phyloP scores from a whole-genome alignment of 1,140 invertebrate genomes.

The Drosophila navojoa region DNA sequence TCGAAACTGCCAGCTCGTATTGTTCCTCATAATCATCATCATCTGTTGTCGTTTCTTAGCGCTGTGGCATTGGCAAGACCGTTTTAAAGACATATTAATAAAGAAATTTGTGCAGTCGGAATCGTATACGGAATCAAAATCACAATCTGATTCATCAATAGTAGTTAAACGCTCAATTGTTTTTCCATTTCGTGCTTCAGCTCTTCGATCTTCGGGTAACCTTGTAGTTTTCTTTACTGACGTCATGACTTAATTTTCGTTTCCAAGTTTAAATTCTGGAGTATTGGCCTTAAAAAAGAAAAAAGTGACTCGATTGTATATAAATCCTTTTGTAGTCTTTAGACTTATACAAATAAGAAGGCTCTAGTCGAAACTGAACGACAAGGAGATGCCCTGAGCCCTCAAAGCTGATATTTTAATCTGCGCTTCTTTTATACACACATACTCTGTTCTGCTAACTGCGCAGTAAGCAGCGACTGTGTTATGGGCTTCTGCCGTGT shows the following conservation, averaged over 20 bases:
- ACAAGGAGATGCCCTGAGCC: too few species aligned
- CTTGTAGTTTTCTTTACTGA: not conserved
- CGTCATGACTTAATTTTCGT: not conserved
- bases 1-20: constrained; percentile 2
- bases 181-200: not conserved
- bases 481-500: too few species aligned
- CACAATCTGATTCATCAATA: not conserved
- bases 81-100: not conserved
- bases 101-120: not conserved
- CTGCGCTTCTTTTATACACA: too few species aligned
- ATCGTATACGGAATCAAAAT: too few species aligned
- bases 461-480: too few species aligned
- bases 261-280: not conserved
- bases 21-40: constrained; percentile 1
- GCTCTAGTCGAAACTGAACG: too few species aligned
- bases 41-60: too few species aligned
- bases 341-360: too few species aligned
- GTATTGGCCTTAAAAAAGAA: not conserved
- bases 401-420: too few species aligned
- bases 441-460: too few species aligned
- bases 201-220: constrained; percentile 5
- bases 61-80: constrained; percentile 3
- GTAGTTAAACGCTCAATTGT: not conserved
- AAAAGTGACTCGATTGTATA: not conserved
- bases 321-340: too few species aligned